Percentiles rank a stretch among this genome's conserved stretches.
Evolutionary conservation across 1,140 invertebrate genomes (phyloP).

Genomic region (Penaeus vannamei): DNA sequence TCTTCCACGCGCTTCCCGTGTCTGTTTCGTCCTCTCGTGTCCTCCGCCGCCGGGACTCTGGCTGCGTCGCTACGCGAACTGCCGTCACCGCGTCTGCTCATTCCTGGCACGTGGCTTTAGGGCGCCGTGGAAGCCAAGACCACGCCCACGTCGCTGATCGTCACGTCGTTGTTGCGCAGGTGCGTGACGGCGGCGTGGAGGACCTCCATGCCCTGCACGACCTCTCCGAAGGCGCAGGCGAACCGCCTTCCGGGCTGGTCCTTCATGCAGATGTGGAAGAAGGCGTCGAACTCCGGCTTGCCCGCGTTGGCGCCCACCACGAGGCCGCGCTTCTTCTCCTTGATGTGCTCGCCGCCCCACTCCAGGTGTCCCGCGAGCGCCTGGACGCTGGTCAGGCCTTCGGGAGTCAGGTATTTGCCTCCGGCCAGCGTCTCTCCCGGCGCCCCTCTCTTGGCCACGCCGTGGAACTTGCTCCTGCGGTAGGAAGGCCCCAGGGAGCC

Average conservation of each 20-base stretch:
- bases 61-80: too few species aligned
- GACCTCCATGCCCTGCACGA: conserved; percentile 19
- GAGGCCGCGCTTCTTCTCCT: too few species aligned
- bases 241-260: neutral
- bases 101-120: too few species aligned
- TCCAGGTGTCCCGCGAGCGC: neutral
- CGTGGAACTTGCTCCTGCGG: neutral
- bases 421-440: conserved; percentile 26
- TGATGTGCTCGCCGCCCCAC: too few species aligned
- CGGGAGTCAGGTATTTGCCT: neutral
- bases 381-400: neutral
- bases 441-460: neutral
- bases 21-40: too few species aligned
- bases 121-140: too few species aligned
- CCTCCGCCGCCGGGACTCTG: too few species aligned
- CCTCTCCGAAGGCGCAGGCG: conserved; percentile 21
- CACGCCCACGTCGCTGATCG: too few species aligned
- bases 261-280: conserved; percentile 37
- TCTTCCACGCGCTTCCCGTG: too few species aligned
- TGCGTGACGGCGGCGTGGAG: conserved; percentile 1
- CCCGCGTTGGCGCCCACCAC: neutral
- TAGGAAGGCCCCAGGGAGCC: conserved; percentile 44
- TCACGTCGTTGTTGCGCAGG: too few species aligned
- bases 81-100: too few species aligned
- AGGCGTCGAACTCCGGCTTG: neutral